A percentile compares a stretch with the other conserved stretches of the same genome.
These are phyloP conservation scores for Festucalex cinctus DNA, from an alignment of 2,113 vertebrate species.

Conservation along the genomic window DNA sequence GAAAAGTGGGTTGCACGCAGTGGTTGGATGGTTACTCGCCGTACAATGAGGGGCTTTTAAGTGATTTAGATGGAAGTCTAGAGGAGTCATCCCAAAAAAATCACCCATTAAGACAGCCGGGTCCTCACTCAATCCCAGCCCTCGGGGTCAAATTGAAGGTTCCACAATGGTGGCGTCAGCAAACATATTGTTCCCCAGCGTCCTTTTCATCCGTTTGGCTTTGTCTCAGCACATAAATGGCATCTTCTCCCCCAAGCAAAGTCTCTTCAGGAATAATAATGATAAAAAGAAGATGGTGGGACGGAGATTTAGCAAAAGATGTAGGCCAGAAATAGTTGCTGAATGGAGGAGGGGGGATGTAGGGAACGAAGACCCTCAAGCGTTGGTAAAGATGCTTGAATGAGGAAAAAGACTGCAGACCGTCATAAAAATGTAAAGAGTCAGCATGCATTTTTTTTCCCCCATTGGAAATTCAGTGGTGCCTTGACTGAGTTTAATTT, in stretches of 20 bases:
- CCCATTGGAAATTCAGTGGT: background rate
- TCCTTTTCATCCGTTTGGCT: constrained; percentile 38
- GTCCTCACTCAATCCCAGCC: constrained; percentile 7
- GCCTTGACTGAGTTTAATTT: background rate
- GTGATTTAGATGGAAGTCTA: constrained; percentile 3
- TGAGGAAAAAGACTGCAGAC: constrained; percentile 4
- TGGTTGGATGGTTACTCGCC: background rate
- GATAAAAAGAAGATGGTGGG: constrained; percentile 47
- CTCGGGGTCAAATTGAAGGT: constrained; percentile 10
- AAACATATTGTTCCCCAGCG: constrained; percentile 49
- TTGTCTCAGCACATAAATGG: constrained; percentile 64
- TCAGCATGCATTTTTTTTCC: background rate
- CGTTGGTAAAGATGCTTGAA: background rate
- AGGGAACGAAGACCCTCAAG: constrained; percentile 2
- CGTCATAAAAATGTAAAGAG: background rate
- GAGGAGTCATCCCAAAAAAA: constrained; percentile 2
- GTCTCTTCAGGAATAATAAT: constrained; percentile 51
- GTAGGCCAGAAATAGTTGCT: constrained; percentile 6
- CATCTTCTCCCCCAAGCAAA: constrained; percentile 62
- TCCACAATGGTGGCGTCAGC: constrained; percentile 39
- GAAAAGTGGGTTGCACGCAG: constrained; percentile 8
- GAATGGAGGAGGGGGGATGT: background rate
- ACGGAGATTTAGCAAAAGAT: constrained; percentile 19
- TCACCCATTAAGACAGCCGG: constrained; percentile 1
- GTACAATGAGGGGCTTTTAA: constrained; percentile 10